phyloP scores from a whole-genome alignment of 2,797 vertebrate genomes.

The Phrynocephalus guinanensis region DNA sequence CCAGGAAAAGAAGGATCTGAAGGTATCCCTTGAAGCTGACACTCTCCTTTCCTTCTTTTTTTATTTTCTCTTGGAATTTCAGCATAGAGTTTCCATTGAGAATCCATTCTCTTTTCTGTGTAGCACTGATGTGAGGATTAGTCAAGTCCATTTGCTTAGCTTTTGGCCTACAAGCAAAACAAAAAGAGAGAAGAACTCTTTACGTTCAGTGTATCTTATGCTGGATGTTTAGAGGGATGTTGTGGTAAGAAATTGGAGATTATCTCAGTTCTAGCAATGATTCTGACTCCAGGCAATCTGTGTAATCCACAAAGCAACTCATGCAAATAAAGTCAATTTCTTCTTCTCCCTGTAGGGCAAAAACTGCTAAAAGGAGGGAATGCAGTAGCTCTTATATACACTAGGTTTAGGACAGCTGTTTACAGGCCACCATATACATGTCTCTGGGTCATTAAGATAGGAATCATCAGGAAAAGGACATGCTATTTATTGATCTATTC shows the following conservation, averaged over 20 bases:
- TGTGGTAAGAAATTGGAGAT: neutral
- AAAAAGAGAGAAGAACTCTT: neutral
- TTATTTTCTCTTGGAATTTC: neutral
- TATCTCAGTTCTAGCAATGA: conserved; percentile 18
- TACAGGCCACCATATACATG: neutral
- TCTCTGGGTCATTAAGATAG: neutral
- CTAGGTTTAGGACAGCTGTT: neutral
- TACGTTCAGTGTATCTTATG: neutral
- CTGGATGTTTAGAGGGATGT: conserved; percentile 12
- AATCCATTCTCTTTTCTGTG: neutral
- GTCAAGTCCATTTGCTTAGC: neutral
- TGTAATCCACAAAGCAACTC: conserved; percentile 12
- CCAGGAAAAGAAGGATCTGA: neutral
- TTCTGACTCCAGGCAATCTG: conserved; percentile 19
- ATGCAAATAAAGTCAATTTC: neutral
- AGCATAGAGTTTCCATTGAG: neutral
- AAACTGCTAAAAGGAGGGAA: neutral
- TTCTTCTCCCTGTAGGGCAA: neutral
- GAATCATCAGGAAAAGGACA: neutral
- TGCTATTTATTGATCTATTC: neutral
- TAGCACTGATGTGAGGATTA: neutral
- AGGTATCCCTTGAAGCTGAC: neutral
- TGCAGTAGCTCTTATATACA: neutral
- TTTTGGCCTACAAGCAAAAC: neutral
- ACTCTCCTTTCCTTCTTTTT: neutral